Conservation (phyloP, 1,140 invertebrate genomes). For the Rhysida immarginata region DNA sequence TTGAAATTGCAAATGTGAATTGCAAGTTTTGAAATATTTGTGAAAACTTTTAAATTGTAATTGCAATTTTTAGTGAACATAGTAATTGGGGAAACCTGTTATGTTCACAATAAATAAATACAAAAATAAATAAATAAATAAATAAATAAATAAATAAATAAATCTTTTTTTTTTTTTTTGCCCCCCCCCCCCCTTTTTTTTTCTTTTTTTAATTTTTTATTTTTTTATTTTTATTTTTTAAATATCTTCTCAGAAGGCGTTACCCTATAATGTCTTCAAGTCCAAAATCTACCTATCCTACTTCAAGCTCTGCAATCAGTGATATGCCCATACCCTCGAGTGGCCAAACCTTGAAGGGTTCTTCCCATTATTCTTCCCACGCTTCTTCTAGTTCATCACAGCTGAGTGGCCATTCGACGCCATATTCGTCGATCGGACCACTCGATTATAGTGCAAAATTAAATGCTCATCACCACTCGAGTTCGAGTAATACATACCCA, state of each 20-base stretch:
- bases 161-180: no score
- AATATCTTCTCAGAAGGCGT: conserved; percentile 2
- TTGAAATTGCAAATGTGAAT: no score
- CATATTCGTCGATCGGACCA: conserved; percentile 10
- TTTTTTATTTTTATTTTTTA: no score
- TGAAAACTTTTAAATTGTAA: no score
- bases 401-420: conserved; percentile 11
- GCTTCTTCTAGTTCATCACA: neutral
- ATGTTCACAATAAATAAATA: no score
- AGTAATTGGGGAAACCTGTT: no score
- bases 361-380: neutral
- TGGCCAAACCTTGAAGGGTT: neutral
- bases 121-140: no score
- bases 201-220: no score
- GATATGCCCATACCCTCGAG: neutral
- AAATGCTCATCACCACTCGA: conserved; percentile 7
- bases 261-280: neutral
- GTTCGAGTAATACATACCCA: conserved; percentile 31
- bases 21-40: no score
- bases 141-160: no score
- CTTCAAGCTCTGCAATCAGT: conserved; percentile 36
- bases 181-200: no score
- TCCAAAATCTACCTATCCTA: neutral
- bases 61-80: no score
- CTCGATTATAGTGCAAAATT: conserved; percentile 12